Conservation (phyloP, 1,140 invertebrate genomes). For the Pogonomyrmex barbatus region DNA sequence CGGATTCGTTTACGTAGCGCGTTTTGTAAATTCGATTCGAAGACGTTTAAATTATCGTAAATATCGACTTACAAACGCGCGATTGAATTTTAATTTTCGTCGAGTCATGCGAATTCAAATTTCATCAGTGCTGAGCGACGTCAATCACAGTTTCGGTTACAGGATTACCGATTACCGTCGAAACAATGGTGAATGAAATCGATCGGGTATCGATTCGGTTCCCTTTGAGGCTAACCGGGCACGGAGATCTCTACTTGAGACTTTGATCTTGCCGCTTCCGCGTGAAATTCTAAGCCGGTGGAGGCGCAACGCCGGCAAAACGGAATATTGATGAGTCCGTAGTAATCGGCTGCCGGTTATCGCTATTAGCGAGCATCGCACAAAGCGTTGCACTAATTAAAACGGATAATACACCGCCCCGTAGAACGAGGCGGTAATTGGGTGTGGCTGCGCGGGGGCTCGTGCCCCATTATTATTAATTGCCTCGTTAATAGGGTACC, state of each 20-base stretch:
- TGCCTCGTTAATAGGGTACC: conserved; percentile 55
- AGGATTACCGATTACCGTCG: neutral
- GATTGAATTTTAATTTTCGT: neutral
- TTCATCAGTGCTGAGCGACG: neutral
- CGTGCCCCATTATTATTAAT: conserved; percentile 63
- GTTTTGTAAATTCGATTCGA: neutral
- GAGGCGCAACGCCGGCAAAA: conserved; percentile 38
- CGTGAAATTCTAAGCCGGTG: conserved; percentile 39
- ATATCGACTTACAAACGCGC: neutral
- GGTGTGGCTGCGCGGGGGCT: conserved; percentile 46
- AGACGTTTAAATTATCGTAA: neutral
- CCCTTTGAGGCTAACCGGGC: conserved; percentile 47
- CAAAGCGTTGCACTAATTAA: conserved; percentile 65
- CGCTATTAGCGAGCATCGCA: conserved; percentile 64
- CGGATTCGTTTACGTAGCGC: neutral
- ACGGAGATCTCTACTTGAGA: conserved; percentile 58
- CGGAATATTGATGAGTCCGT: conserved; percentile 64
- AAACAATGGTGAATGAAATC: neutral
- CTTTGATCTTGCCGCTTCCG: conserved; percentile 59
- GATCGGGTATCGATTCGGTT: conserved; percentile 43
- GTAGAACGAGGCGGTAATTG: conserved; percentile 53
- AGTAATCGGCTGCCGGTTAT: conserved; percentile 62
- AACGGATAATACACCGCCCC: conserved; percentile 57
- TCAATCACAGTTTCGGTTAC: neutral
- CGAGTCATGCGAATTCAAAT: neutral